Percentiles rank a stretch among this genome's conserved stretches.
phyloP scores from a whole-genome alignment of 2,888 invertebrate genomes.

The Tribolium freemani region DNA sequence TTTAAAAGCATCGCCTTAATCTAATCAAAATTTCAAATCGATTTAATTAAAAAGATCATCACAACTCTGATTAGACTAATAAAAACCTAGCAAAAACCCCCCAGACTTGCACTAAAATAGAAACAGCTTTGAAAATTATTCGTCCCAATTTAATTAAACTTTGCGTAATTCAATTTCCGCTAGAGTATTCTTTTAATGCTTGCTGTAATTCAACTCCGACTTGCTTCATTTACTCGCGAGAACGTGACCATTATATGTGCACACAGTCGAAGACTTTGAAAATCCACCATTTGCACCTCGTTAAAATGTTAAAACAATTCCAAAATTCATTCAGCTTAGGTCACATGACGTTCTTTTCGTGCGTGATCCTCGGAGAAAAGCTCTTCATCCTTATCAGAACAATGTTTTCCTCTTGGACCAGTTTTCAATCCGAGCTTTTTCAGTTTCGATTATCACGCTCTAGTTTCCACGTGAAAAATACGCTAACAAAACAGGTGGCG shows the following conservation, averaged over 20 bases:
- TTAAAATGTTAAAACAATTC: background rate
- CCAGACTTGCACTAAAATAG: conserved; percentile 10
- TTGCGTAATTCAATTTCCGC: conserved; percentile 45
- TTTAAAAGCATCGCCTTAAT: background rate
- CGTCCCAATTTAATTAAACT: conserved; percentile 52
- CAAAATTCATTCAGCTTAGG: too few relatives aligned
- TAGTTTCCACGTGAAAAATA: conserved; percentile 44
- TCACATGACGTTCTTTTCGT: background rate
- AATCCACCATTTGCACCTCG: background rate
- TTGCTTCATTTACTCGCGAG: conserved; percentile 2
- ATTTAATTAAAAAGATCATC: background rate
- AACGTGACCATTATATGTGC: background rate
- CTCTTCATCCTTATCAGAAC: conserved; percentile 30
- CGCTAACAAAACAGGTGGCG: conserved; percentile 40
- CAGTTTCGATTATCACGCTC: conserved; percentile 47
- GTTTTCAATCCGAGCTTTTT: conserved; percentile 46
- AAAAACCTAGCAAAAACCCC: background rate
- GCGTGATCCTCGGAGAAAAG: background rate
- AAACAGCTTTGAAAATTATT: conserved; percentile 50
- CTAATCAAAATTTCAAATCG: background rate
- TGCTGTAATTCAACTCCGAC: conserved; percentile 1
- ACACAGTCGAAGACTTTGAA: background rate
- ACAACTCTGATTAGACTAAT: background rate
- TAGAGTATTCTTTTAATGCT: conserved; percentile 23
- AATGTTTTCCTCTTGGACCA: conserved; percentile 37